phyloP scores from a whole-genome alignment of 2,888 invertebrate species.

The Cosmorhoe ocellata region DNA sequence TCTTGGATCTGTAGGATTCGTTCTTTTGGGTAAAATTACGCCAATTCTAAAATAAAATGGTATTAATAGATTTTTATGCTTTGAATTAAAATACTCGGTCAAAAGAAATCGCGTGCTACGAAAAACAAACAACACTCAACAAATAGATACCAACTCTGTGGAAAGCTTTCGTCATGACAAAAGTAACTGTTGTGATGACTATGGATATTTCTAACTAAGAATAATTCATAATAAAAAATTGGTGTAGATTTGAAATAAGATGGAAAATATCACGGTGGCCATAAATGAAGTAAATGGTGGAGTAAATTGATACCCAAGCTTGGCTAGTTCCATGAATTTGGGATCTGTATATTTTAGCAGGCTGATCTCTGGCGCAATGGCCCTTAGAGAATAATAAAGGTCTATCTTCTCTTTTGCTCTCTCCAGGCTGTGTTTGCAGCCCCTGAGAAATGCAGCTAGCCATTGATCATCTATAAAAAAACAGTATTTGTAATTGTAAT shows the following conservation, averaged over 20 bases:
- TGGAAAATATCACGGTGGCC: no score
- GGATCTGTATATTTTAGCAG: conserved; percentile 43
- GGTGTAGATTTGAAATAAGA: no score
- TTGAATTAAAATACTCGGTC: no score
- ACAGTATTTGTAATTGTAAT: no score
- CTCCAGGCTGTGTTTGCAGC: conserved; percentile 84
- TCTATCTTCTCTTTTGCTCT: conserved; percentile 84
- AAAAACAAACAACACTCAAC: no score
- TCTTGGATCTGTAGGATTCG: conserved; percentile 57
- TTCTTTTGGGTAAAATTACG: conserved; percentile 47
- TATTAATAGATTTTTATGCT: no score
- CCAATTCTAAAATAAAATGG: conserved; percentile 38
- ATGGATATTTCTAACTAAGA: no score
- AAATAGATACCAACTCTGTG: no score
- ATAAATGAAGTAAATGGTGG: background rate
- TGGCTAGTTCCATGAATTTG: conserved; percentile 47
- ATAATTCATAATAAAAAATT: no score
- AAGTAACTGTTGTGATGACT: background rate
- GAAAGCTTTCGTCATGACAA: background rate
- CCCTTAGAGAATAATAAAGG: conserved; percentile 78
- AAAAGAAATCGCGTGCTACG: no score
- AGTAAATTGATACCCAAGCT: conserved; percentile 43
- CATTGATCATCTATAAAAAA: conserved; percentile 80
- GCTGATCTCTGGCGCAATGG: conserved; percentile 76
- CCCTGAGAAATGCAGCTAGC: conserved; percentile 82